Evolutionary conservation across 2,113 vertebrate species (phyloP), one percentile per base, ranked within the genome.

Genomic region (Excalfactoria chinensis): DNA sequence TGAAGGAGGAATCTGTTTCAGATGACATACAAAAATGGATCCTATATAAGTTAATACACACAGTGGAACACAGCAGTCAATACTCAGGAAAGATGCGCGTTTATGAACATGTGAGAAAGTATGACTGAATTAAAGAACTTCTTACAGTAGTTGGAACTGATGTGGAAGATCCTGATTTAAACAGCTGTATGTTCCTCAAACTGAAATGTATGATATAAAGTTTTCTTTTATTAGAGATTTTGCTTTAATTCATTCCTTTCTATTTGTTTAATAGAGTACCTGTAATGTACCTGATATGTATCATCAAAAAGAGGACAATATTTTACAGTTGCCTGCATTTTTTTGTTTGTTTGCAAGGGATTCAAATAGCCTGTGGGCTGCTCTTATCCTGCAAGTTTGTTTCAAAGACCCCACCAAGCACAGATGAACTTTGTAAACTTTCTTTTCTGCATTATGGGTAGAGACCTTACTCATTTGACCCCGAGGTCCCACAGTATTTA

Each of bases 1-100:
- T 68, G 84, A 93, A 32, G 64, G 25, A 19, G 77, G 89, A 8
- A 13, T 64, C 26, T 53, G 77, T 86, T 94, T 92, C 51, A 93
- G 64, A 88, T 21, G 70, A 46, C 26, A n/a, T 62, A 40, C 70
- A 89, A 76, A 89, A 46, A 18, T 44, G 22, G 25, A 13, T 83
- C 88, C 88, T 78, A 28, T 55, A 6, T 35, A 69, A 73, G 37
- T n/a, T 72, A 43, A 59, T 72, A 49, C 13, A 35, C n/a, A 37
- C 4, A 74, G 59, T 70, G 46, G 69, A 91, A 79, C 66, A 35
- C 26, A 70, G 13, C 70, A 63, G 55, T 35, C 62, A 84, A 30
- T 35, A 46, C 34, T 89, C 34, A 77, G 43, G 51, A 85, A 73
- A 55, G 25, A 67, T 81, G 56, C 32, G 25, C 41, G 4, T 79